Percentiles rank a stretch among this genome's conserved stretches.
phyloP scores from a whole-genome alignment of 2,888 invertebrate genomes.

The Phengaris arion region DNA sequence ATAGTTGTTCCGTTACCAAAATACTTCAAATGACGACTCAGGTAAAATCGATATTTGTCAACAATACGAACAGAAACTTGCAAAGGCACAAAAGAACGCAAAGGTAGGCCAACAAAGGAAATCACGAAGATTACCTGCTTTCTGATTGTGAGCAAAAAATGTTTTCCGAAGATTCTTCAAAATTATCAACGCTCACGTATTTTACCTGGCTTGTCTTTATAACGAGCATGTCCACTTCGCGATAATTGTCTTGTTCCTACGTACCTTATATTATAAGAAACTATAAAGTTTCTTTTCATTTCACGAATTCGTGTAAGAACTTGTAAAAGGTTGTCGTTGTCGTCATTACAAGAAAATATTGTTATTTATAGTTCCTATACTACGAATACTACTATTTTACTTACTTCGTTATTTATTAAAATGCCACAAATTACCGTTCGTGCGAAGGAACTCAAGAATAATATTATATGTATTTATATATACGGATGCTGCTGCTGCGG shows the following conservation, averaged over 20 bases:
- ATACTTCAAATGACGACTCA: constrained; percentile 5
- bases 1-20: neutral
- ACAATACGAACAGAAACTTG: constrained; percentile 10
- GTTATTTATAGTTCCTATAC: neutral
- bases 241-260: neutral
- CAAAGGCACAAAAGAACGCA: constrained; percentile 13
- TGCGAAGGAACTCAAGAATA: no score
- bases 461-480: no score
- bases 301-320: neutral
- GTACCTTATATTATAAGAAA: neutral
- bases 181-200: constrained; percentile 27
- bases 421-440: neutral
- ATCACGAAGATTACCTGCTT: constrained; percentile 9
- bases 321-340: neutral
- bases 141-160: constrained; percentile 21
- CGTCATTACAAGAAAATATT: neutral
- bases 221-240: neutral
- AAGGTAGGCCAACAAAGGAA: constrained; percentile 5
- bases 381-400: neutral
- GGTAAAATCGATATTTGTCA: constrained; percentile 26
- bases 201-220: constrained; percentile 10
- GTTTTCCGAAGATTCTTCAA: constrained; percentile 13
- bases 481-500: no score
- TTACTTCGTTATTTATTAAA: neutral
- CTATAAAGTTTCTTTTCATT: neutral